Evolutionary conservation across 1,140 invertebrate genomes (phyloP), one percentile per base, ranked within the genome.

Genomic region (Helicoverpa armigera): DNA sequence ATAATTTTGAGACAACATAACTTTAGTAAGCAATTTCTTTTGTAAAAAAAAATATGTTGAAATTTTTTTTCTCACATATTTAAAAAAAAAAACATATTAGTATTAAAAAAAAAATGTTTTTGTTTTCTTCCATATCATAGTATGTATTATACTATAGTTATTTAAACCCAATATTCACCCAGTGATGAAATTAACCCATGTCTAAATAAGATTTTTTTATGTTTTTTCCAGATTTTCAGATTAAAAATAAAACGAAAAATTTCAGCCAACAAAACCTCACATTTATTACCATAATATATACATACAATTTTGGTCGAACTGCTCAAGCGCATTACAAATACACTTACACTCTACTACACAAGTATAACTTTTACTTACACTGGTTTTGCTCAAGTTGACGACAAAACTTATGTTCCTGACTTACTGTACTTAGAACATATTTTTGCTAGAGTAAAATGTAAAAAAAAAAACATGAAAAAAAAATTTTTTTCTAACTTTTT

Each of bases 271-370:
- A 79, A 79, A 83, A 80, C 82, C 50, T 82, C 65, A 16, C 63
- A 83, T 87, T 87, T 87, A 87, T 84, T 87, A 73, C 72, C 83
- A 82, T 79, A 79, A 78, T 82, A 84, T 79, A 79, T 79, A 70
- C 65, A 85, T 87, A 85, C 82, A 85, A 79, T 78, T 83, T 85
- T 81, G 76, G 60, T 79, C 63, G 69, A 69, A 54, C 76, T 70
- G 63, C 65, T 53, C 75, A 79, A 70, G 53, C 74, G 48, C 1
- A 9, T 58, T 14, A 78, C 76, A 69, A 35, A 78, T 78, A 78
- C 23, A 69, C 76, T 69, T 69, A 65, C 50, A 65, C 12, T 56
- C 69, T 63, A 70, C 50, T 53, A 79, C 53, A 69, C 63, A 56
- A 50, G 14, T 56, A 43, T 18, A 35, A 74, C 35, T 29, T 18